phyloP scores from a whole-genome alignment of 2,113 vertebrate genomes.

The Boulengerochromis microlepis region DNA sequence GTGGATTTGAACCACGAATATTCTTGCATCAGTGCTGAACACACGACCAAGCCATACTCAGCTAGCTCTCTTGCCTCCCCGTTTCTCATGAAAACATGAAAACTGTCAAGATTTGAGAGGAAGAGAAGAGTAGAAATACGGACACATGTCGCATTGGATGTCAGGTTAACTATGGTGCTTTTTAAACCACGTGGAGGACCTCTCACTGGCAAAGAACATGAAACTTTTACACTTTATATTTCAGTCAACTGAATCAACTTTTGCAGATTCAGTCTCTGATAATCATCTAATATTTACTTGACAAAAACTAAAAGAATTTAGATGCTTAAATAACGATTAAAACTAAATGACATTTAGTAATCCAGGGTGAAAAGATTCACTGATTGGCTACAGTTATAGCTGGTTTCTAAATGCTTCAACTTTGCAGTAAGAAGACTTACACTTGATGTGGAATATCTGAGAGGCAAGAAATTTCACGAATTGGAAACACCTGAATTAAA shows the following conservation, averaged over 20 bases:
- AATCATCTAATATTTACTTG: neutral
- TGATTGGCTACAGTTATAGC: neutral
- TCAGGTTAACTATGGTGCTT: neutral
- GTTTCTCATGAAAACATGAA: neutral
- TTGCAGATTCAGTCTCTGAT: neutral
- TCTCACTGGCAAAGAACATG: neutral
- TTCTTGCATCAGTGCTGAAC: neutral
- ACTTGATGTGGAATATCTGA: neutral
- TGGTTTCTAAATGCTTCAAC: neutral
- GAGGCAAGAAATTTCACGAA: neutral
- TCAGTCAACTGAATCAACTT: neutral
- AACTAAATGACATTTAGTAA: neutral
- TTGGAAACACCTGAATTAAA: neutral
- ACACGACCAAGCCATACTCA: neutral
- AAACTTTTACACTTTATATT: neutral
- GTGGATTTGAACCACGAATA: neutral
- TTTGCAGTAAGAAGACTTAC: neutral
- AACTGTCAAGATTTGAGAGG: neutral
- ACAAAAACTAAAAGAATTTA: neutral
- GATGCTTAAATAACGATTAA: neutral
- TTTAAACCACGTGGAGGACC: neutral
- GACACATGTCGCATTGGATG: neutral
- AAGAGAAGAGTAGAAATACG: neutral
- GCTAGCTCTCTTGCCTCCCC: neutral
- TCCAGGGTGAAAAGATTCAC: neutral